Evolutionary conservation across 2,888 invertebrate genomes (phyloP), one percentile per base, ranked within the genome.

Genomic region (Clusia tigrina): DNA sequence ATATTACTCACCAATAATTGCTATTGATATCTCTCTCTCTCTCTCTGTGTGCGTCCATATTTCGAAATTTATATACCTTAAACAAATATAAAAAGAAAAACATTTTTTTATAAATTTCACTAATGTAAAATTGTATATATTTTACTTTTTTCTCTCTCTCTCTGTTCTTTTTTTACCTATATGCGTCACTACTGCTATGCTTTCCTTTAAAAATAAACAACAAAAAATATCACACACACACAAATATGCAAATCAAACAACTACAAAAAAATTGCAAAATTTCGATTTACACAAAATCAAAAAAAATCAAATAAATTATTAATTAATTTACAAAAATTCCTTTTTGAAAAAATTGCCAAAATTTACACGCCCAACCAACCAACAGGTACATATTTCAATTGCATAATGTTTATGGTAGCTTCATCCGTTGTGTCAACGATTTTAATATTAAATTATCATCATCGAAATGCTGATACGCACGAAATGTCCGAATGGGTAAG

Each of bases 351-450:
- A 25, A 18, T 56, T 68, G 55, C 38, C 62, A 67, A 75, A 77
- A 70, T 73, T 69, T 73, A 80, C 79, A 80, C 81, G 81, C 81
- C 80, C 81, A 80, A 80, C 80, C 80, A 80, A 80, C 80, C 80
- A 81, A 86, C 81, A 91, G 94, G 93, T 85, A 96, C 96, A 76
- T 97, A 97, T 88, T 98, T 98, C 89, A 97, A 97, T 88, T 96
- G 96, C 88, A 97, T 97, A 87, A 98, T 98, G 98, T 95, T 98
- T 87, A 97, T 98, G 96, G 97, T 97, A 86, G 96, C 97, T 79
- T 94, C 96, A 81, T 97, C 97, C 73, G 97, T 98, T 84, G 95
- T 97, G 82, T 96, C 96, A 85, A 98, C 97, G 71, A 97, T 98
- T 83, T 91, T 97, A 81, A 96, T 98, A 85, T 90, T 98, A 81